Evolutionary conservation across 2,797 vertebrate genomes (phyloP).

Genomic region (Gymnoscopelus microlampas): DNA sequence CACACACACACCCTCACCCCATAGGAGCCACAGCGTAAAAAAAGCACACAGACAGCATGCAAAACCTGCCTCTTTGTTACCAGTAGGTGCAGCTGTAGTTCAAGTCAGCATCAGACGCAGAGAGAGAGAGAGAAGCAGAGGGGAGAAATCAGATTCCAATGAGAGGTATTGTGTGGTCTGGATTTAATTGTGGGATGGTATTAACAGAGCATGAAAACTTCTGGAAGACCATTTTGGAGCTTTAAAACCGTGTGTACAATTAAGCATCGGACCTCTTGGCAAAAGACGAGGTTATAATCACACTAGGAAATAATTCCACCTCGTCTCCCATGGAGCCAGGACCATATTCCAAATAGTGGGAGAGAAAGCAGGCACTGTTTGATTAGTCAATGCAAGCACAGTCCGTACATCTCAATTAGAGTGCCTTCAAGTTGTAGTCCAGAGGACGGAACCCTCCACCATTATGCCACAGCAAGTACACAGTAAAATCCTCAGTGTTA

Average conservation of each 20-base stretch:
- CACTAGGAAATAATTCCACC: slow-evolving; percentile 50
- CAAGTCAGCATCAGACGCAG: slow-evolving; percentile 50
- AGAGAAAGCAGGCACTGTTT: slow-evolving; percentile 63
- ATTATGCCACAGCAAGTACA: neutral
- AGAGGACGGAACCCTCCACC: slow-evolving; percentile 24
- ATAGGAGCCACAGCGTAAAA: too few species aligned
- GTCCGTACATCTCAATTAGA: slow-evolving; percentile 28
- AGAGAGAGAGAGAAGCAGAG: slow-evolving; percentile 9
- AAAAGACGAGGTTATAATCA: slow-evolving; percentile 39
- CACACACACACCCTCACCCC: too few species aligned
- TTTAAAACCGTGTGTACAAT: slow-evolving; percentile 41
- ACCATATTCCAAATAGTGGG: slow-evolving; percentile 58
- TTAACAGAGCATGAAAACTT: slow-evolving; percentile 66
- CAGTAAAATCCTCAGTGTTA: too few species aligned
- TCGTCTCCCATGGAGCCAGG: slow-evolving; percentile 46
- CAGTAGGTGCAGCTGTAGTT: slow-evolving; percentile 81
- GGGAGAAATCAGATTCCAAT: neutral
- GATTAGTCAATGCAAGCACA: slow-evolving; percentile 55
- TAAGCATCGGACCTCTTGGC: slow-evolving; percentile 44
- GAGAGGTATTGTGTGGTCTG: slow-evolving; percentile 36
- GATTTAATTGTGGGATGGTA: slow-evolving; percentile 60
- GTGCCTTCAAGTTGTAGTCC: slow-evolving; percentile 19
- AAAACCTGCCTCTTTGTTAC: slow-evolving; percentile 56
- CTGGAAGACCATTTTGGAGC: slow-evolving; percentile 47
- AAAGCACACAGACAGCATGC: neutral